These are phyloP conservation scores for Myanophis thanlyinensis DNA, from an alignment of 2,113 vertebrate species.

Conservation along the genomic window DNA sequence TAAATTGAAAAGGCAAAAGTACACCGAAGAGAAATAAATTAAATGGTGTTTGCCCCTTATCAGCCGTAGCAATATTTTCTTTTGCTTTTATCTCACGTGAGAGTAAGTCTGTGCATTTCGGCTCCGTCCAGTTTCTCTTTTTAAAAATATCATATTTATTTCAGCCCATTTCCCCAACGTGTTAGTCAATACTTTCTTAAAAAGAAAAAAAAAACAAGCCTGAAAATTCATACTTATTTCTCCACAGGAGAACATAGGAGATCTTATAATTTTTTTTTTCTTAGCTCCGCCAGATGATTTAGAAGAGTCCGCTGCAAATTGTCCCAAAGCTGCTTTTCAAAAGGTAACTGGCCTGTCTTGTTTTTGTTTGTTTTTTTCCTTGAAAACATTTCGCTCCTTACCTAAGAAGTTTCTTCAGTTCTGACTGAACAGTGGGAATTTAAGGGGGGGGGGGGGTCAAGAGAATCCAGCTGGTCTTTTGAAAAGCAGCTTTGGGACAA, in stretches of 20 bases:
- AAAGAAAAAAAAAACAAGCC: background rate
- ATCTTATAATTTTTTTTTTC: background rate
- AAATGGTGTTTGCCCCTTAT: slow-evolving; percentile 26
- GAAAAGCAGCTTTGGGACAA: background rate
- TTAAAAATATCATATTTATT: background rate
- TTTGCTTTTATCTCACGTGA: background rate
- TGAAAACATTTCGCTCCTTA: background rate
- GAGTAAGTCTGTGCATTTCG: background rate
- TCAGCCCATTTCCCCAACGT: background rate
- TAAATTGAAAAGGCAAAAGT: slow-evolving; percentile 6
- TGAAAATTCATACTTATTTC: background rate
- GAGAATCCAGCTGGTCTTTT: background rate
- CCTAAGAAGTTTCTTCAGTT: background rate
- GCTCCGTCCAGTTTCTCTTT: background rate
- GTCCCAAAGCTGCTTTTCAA: background rate
- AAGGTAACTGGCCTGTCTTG: background rate
- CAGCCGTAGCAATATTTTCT: slow-evolving; percentile 24
- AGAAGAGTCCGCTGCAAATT: background rate
- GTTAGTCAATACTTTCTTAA: background rate
- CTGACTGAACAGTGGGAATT: background rate
- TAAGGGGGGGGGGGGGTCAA: too few species aligned
- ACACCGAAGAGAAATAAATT: slow-evolving; percentile 26
- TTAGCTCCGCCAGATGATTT: background rate
- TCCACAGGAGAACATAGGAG: background rate
- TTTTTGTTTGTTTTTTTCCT: too few species aligned